Percentiles rank a stretch among this genome's conserved stretches.
These are phyloP conservation scores for Steinernema khuongi DNA, from an alignment of 1,140 invertebrate genomes.

Conservation along the genomic window DNA sequence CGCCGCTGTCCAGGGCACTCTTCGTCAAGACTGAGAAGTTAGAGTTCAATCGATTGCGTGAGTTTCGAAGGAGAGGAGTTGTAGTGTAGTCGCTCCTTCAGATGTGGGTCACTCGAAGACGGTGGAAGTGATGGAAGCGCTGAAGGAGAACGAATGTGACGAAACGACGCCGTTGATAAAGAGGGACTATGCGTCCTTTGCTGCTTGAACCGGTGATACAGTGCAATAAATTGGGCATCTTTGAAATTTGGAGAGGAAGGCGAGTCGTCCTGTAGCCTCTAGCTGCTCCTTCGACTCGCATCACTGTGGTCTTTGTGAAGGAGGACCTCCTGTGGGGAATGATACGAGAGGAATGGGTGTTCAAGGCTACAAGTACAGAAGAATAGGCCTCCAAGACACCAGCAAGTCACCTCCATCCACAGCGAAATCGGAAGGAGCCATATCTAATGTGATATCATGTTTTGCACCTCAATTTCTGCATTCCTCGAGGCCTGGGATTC, in stretches of 20 bases:
- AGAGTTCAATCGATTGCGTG: conserved; percentile 56
- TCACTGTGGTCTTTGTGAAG: not conserved
- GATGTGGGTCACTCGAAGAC: conserved; percentile 55
- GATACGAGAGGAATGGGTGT: too few relatives aligned
- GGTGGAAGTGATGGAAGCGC: conserved; percentile 58
- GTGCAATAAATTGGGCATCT: not conserved
- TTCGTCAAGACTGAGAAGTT: conserved; percentile 58
- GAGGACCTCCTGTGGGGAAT: too few relatives aligned
- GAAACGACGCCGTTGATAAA: conserved; percentile 50
- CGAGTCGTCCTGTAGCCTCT: not conserved
- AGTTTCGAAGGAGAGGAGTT: conserved; percentile 16
- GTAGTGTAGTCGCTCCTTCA: conserved; percentile 25
- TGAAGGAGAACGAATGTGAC: conserved; percentile 42
- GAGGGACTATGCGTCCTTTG: conserved; percentile 55
- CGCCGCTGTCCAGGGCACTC: conserved; percentile 51
- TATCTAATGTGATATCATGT: too few relatives aligned
- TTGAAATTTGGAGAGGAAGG: too few relatives aligned
- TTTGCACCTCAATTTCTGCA: too few relatives aligned
- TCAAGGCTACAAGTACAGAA: too few relatives aligned
- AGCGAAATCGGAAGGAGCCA: too few relatives aligned
- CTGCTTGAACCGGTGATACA: conserved; percentile 17
- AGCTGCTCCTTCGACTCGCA: not conserved
- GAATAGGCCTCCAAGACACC: too few relatives aligned
- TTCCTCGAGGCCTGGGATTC: too few relatives aligned
- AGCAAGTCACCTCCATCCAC: too few relatives aligned